Evolutionary conservation across 2,113 vertebrate genomes (phyloP).

Genomic region (Emydocephalus ijimae): DNA sequence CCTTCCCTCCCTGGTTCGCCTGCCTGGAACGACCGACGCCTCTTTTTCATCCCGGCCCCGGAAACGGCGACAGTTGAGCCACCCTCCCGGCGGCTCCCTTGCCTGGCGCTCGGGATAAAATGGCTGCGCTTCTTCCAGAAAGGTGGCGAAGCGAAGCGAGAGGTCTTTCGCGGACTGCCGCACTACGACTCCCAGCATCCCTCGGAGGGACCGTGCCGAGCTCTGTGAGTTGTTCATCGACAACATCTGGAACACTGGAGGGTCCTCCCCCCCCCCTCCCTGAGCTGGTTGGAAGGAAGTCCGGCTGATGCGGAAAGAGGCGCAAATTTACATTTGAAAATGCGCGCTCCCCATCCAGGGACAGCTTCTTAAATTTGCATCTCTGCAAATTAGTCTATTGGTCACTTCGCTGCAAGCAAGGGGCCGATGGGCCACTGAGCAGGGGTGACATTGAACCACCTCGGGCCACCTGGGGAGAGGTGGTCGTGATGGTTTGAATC

Average conservation of each 20-base stretch:
- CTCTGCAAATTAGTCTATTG: not conserved
- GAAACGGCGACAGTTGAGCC: not conserved
- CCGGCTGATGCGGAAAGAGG: not conserved
- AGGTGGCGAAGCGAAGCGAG: not conserved
- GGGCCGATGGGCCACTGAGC: not conserved
- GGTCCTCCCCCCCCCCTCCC: not conserved
- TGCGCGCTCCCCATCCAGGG: not conserved
- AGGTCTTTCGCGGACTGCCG: not conserved
- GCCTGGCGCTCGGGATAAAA: not conserved
- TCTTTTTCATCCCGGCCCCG: not conserved
- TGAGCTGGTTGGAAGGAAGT: not conserved
- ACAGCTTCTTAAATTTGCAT: not conserved
- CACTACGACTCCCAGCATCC: not conserved
- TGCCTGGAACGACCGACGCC: not conserved
- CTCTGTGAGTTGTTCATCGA: not conserved
- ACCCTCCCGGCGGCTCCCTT: not conserved
- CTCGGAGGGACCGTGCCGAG: not conserved
- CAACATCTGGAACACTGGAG: not conserved
- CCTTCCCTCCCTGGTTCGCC: not conserved
- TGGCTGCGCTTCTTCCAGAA: not conserved
- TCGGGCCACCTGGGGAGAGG: no score
- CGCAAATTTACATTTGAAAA: not conserved
- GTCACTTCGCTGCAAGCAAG: not conserved
- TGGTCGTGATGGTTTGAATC: no score
- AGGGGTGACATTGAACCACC: no score